Conservation (phyloP, 2,113 vertebrate genomes). For the Hippocampus mohnikei region DNA sequence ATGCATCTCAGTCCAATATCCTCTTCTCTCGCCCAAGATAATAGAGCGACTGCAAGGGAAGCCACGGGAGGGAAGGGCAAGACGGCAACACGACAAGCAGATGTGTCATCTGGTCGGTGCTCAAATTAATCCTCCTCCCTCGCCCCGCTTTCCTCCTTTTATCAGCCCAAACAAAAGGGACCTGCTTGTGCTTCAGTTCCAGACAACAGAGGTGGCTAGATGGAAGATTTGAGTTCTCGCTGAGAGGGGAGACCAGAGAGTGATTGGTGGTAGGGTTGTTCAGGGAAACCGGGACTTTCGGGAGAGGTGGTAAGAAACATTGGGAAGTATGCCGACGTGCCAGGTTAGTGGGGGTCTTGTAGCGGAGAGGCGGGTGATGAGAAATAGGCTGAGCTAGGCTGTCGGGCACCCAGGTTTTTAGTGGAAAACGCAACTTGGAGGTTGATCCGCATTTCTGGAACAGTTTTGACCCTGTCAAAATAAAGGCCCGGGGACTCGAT, state of each 20-base stretch:
- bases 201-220: constrained; percentile 68
- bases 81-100: constrained; percentile 69
- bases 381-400: constrained; percentile 31
- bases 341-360: constrained; percentile 65
- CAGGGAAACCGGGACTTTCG: constrained; percentile 29
- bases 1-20: constrained; percentile 64
- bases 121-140: constrained; percentile 82
- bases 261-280: constrained; percentile 8
- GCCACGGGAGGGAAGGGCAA: constrained; percentile 51
- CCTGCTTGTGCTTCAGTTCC: constrained; percentile 65
- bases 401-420: constrained; percentile 21
- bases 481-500: too few species aligned
- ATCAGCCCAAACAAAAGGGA: constrained; percentile 76
- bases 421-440: too few species aligned
- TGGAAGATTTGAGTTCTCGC: constrained; percentile 46
- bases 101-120: constrained; percentile 74
- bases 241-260: constrained; percentile 33
- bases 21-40: constrained; percentile 68
- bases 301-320: constrained; percentile 26
- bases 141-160: constrained; percentile 73
- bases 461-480: too few species aligned
- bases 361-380: constrained; percentile 47
- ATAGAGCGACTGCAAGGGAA: constrained; percentile 57
- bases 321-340: constrained; percentile 49
- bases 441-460: too few species aligned